Evolutionary conservation across 2,797 vertebrate species (phyloP).

Genomic region (Neosilurus mollespiculum): DNA sequence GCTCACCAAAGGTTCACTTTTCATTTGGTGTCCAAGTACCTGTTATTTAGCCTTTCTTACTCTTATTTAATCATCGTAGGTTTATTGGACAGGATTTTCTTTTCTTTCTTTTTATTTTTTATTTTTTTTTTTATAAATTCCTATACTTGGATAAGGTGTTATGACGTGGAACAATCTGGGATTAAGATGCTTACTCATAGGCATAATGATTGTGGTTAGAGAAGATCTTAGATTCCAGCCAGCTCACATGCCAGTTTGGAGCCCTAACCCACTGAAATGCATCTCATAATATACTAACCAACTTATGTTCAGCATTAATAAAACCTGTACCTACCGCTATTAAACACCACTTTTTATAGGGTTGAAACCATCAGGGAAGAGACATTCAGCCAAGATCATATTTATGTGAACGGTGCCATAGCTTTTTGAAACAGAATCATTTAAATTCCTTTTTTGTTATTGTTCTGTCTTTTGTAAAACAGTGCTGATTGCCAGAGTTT

Average conservation of each 20-base stretch:
- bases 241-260: not conserved
- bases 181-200: not conserved
- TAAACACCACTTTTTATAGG: constrained; percentile 2
- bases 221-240: constrained; percentile 8
- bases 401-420: constrained; percentile 50
- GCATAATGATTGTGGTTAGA: constrained; percentile 9
- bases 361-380: not conserved
- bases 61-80: constrained; percentile 46
- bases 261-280: constrained; percentile 7
- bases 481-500: constrained; percentile 16
- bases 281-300: not conserved
- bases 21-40: constrained; percentile 45
- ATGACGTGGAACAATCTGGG: constrained; percentile 19
- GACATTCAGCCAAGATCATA: constrained; percentile 29
- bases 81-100: constrained; percentile 28
- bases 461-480: constrained; percentile 3
- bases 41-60: constrained; percentile 46
- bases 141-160: constrained; percentile 20
- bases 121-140: constrained; percentile 33
- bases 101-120: too few species aligned
- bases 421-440: constrained; percentile 16
- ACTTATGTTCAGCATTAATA: constrained; percentile 10
- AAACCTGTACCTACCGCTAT: not conserved
- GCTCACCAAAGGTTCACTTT: constrained; percentile 35
- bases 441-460: constrained; percentile 1